Evolutionary conservation across 2,888 invertebrate species (phyloP), one percentile per base, ranked within the genome.

Genomic region (Melinaea menophilus): DNA sequence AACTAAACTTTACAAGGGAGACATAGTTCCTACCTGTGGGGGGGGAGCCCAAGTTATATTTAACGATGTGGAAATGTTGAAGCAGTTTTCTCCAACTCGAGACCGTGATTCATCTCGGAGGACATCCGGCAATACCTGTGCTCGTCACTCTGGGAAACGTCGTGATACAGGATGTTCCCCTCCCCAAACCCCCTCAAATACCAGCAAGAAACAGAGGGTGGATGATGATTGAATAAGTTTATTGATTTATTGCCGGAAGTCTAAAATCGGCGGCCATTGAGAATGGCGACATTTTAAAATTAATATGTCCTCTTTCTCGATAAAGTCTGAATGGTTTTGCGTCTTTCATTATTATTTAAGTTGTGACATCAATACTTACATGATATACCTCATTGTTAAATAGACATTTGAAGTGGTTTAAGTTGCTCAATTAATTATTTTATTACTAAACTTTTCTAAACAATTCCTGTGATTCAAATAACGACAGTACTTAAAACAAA

Each of bases 11-110:
- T 97, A 96, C 79, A 99, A 98, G 93, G 99, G 96, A 12, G 97
- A 99, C 80, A 96, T 99, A 3, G 93, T 98, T 2, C 97, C 97
- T 0, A 99, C 99, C 0, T 94, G 95, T 63, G 96, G 97, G 2
- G 99, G 99, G 0, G 99, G 99, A 0, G 96, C 98, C 0, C 98
- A 99, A 78, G 96, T 99, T 0, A 95, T 98, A 35, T 98, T 99
- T 80, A 95, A 96, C 73, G 99, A 99, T 83, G 95, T 99, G 1
- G 99, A 99, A 82, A 94, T 95, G 78, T 81, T 98, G 7, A 94
- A 94, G 70, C 97, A 97, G 78, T 93, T 94, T 75, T 96, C 96
- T 0, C 97, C 97, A 0, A 93, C 91, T 0, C 70, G 81, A 4
- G 86, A 88, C 1, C 76, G 79, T 0, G 75, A 80, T 2, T 79